Evolutionary conservation across 2,113 vertebrate species (phyloP).

Genomic region (Nothobranchius furzeri): DNA sequence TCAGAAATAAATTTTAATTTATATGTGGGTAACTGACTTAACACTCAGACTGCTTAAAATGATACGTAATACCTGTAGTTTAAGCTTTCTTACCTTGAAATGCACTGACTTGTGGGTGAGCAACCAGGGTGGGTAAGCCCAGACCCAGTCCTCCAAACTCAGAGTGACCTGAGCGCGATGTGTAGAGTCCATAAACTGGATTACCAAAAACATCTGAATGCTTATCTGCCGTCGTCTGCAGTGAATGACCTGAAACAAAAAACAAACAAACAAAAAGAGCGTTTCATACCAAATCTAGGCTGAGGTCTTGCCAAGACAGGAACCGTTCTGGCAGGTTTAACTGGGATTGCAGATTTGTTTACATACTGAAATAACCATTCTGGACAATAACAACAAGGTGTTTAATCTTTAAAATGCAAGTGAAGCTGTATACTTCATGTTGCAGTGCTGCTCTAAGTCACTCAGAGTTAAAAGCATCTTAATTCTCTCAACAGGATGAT

Average conservation of each 20-base stretch:
- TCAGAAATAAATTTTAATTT: too few species aligned
- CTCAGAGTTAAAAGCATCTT: too few species aligned
- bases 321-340: neutral
- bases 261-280: conserved; percentile 17
- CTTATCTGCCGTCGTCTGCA: conserved; percentile 79
- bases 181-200: conserved; percentile 81
- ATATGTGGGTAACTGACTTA: too few species aligned
- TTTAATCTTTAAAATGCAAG: too few species aligned
- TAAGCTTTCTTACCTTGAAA: conserved; percentile 80
- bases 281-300: neutral
- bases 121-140: conserved; percentile 82
- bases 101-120: conserved; percentile 83
- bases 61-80: neutral
- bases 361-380: too few species aligned
- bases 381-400: too few species aligned
- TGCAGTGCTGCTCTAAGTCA: too few species aligned
- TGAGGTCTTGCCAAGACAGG: neutral
- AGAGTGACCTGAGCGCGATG: conserved; percentile 81
- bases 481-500: too few species aligned
- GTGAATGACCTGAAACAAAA: conserved; percentile 78
- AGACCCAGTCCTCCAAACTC: conserved; percentile 87
- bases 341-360: too few species aligned
- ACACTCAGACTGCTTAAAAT: too few species aligned
- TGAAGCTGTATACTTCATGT: too few species aligned
- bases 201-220: conserved; percentile 78